Conservation (phyloP, 2,888 invertebrate species). For the Parapristionchus giblindavisi region DNA sequence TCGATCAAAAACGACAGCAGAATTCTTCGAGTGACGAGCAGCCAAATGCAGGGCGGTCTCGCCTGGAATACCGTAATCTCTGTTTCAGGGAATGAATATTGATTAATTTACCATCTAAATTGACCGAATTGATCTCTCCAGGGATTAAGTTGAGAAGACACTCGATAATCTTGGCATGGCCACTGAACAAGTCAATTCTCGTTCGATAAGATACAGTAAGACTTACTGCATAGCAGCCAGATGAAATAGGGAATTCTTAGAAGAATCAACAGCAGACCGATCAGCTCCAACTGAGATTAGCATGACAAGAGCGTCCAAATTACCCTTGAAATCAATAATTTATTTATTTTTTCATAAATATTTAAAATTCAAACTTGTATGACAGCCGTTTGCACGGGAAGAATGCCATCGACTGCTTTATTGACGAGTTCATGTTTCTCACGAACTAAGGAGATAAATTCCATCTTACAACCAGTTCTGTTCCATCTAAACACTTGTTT, state of each 20-base stretch:
- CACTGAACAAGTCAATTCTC: background rate
- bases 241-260: constrained; percentile 34
- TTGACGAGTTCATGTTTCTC: constrained; percentile 23
- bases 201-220: background rate
- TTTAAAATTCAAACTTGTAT: constrained; percentile 5
- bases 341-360: background rate
- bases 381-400: constrained; percentile 36
- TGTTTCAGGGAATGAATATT: background rate
- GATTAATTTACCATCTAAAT: constrained; percentile 30
- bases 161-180: constrained; percentile 26
- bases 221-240: constrained; percentile 31
- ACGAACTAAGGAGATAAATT: constrained; percentile 5
- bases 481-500: constrained; percentile 30
- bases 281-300: constrained; percentile 28
- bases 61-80: constrained; percentile 22
- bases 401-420: constrained; percentile 9
- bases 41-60: constrained; percentile 37
- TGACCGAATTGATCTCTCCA: constrained; percentile 31
- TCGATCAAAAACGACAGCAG: constrained; percentile 35
- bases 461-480: background rate
- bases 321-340: constrained; percentile 16
- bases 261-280: constrained; percentile 25
- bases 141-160: constrained; percentile 24
- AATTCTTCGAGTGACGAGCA: constrained; percentile 29
- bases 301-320: constrained; percentile 31